Evolutionary conservation across 2,113 vertebrate genomes (phyloP).

Genomic region (Chrysochloris asiatica): DNA sequence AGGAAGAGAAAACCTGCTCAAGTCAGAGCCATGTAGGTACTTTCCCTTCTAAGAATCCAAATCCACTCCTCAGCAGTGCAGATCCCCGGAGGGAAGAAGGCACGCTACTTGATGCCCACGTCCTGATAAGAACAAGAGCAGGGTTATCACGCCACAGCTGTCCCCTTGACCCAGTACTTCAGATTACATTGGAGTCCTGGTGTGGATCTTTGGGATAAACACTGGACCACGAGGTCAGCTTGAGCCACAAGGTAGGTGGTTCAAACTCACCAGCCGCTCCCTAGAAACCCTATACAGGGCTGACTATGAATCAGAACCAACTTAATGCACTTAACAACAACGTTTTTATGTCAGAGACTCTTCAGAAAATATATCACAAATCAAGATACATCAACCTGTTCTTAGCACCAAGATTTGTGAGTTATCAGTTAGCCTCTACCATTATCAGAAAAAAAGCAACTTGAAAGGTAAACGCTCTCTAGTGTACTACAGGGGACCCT

Average conservation of each 20-base stretch:
- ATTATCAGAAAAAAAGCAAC: not conserved
- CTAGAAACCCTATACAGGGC: no score
- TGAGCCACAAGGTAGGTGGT: no score
- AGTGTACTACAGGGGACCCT: not conserved
- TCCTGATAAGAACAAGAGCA: no score
- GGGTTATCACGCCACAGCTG: not conserved
- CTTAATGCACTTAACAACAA: no score
- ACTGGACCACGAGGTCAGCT: no score
- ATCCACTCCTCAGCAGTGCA: not conserved
- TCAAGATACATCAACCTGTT: not conserved
- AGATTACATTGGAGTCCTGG: not conserved
- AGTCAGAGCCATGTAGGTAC: not conserved
- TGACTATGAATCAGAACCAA: no score
- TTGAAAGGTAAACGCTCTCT: not conserved
- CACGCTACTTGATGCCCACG: not conserved
- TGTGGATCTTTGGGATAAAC: no score
- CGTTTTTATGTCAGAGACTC: not conserved
- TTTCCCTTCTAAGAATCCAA: not conserved
- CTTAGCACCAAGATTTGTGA: not conserved
- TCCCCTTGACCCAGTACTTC: no score
- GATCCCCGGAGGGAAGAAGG: not conserved
- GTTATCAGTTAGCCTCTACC: not conserved
- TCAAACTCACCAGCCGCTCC: no score
- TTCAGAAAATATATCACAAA: not conserved
- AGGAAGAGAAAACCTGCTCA: not conserved